Conservation (phyloP, 2,888 invertebrate genomes). For the Horisme vitalbata region DNA sequence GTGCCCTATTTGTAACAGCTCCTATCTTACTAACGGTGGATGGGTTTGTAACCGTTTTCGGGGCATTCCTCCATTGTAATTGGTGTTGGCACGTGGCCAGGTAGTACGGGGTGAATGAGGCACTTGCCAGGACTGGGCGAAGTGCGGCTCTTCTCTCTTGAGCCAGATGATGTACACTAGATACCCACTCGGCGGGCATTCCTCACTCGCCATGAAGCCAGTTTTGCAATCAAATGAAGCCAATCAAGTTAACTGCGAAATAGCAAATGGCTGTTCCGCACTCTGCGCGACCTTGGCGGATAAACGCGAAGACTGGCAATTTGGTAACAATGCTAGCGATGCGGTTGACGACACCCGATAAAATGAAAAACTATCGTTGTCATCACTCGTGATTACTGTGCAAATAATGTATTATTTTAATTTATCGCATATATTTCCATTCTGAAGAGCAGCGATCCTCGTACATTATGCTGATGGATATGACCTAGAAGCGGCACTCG, state of each 20-base stretch:
- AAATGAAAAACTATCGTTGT: too few relatives aligned
- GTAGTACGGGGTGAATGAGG: too few relatives aligned
- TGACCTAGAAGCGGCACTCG: background rate
- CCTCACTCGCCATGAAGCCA: slow-evolving; percentile 2
- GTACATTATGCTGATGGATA: background rate
- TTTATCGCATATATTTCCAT: too few relatives aligned
- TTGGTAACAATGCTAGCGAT: slow-evolving; percentile 5
- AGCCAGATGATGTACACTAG: background rate
- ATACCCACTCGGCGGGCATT: background rate
- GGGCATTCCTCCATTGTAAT: background rate
- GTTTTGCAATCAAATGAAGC: slow-evolving; percentile 4
- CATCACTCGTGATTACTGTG: too few relatives aligned
- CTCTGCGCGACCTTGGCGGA: slow-evolving; percentile 13
- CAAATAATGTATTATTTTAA: too few relatives aligned
- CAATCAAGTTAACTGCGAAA: background rate
- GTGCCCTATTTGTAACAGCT: too few relatives aligned
- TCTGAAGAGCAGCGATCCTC: too few relatives aligned
- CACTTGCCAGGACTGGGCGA: background rate
- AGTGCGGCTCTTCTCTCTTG: background rate
- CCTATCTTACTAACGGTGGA: too few relatives aligned
- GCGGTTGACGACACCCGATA: background rate
- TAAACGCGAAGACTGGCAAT: slow-evolving; percentile 1
- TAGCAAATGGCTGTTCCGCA: slow-evolving; percentile 4
- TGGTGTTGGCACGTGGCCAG: background rate
- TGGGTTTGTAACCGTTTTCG: too few relatives aligned